A percentile compares a stretch with the other conserved stretches of the same genome.
Evolutionary conservation across 2,113 vertebrate species (phyloP).

Genomic region (Argyrosomus japonicus): DNA sequence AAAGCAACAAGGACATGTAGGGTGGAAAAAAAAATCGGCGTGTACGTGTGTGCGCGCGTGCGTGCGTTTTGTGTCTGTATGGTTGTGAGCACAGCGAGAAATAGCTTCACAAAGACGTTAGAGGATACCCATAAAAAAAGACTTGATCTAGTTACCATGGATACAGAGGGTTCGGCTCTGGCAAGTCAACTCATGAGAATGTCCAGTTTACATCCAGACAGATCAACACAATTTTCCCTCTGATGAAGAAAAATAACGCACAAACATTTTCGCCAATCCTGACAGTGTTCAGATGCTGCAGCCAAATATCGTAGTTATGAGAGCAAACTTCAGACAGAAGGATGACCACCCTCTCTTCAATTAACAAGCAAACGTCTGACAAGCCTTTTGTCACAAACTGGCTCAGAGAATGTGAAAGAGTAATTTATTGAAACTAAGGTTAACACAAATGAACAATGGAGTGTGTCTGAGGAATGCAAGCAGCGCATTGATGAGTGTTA

Average conservation of each 20-base stretch:
- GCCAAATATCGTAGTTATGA: neutral
- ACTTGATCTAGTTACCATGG: slow-evolving; percentile 73
- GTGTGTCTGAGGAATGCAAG: neutral
- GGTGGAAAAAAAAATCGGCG: neutral
- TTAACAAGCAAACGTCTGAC: slow-evolving; percentile 5
- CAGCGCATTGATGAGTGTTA: neutral
- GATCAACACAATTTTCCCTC: slow-evolving; percentile 15
- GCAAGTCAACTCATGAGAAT: slow-evolving; percentile 36
- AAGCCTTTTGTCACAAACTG: neutral
- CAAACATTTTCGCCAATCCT: neutral
- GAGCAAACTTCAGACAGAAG: neutral
- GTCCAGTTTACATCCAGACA: slow-evolving; percentile 29
- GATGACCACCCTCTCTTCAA: neutral
- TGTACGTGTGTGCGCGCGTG: neutral
- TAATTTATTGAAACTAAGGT: neutral
- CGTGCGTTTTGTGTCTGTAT: neutral
- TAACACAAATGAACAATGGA: neutral
- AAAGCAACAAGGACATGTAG: slow-evolving; percentile 12
- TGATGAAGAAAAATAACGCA: slow-evolving; percentile 1
- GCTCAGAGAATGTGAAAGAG: neutral
- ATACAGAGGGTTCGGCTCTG: slow-evolving; percentile 62
- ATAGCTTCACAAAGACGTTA: slow-evolving; percentile 55
- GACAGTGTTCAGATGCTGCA: neutral
- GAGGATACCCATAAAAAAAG: slow-evolving; percentile 52
- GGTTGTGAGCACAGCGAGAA: slow-evolving; percentile 20